Conservation (phyloP, 2,797 vertebrate genomes). For the Chrysolophus pictus region DNA sequence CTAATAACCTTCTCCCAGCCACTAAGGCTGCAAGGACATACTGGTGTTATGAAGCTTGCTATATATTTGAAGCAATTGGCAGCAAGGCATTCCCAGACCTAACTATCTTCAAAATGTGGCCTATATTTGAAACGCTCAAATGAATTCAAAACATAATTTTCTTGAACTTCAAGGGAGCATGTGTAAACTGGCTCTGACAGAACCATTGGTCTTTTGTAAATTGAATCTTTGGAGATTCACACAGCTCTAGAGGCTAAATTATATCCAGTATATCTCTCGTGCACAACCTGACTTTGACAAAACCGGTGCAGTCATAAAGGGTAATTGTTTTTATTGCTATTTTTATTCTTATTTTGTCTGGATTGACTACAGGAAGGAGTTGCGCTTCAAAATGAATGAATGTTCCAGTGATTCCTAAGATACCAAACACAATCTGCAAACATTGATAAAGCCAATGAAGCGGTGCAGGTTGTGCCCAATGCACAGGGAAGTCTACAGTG, state of each 20-base stretch:
- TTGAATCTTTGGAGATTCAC: neutral
- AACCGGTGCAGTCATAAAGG: neutral
- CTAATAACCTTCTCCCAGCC: neutral
- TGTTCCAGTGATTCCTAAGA: neutral
- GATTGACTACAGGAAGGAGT: neutral
- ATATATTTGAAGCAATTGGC: neutral
- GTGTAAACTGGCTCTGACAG: neutral
- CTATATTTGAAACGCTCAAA: slow-evolving; percentile 12
- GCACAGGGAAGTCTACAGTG: neutral
- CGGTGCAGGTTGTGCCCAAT: neutral
- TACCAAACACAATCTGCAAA: neutral
- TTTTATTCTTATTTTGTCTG: neutral
- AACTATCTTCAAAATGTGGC: neutral
- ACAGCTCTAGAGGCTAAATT: neutral
- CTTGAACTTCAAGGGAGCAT: neutral
- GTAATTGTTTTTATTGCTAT: neutral
- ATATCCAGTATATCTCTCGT: neutral
- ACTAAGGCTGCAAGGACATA: neutral
- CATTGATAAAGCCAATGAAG: neutral
- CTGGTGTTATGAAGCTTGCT: neutral
- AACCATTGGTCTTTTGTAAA: neutral
- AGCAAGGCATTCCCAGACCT: neutral
- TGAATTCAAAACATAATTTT: neutral
- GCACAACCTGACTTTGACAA: neutral
- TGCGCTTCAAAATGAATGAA: neutral